Conservation (phyloP, 2,797 vertebrate species). For the Etheostoma nigrum region DNA sequence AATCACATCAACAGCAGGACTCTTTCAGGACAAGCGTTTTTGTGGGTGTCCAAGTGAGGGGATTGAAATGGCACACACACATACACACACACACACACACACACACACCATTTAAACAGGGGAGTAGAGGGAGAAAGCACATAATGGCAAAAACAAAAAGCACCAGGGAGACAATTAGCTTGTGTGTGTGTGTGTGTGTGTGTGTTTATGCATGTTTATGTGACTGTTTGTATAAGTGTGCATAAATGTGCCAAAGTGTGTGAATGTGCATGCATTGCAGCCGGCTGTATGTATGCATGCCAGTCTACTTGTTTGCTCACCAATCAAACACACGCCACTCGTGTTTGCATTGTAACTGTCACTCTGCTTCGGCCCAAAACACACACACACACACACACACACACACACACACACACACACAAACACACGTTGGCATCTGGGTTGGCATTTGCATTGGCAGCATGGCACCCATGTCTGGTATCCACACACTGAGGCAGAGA, state of each 20-base stretch:
- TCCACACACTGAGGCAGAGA: conserved; percentile 70
- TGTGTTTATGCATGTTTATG: conserved; percentile 15
- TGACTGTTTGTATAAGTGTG: conserved; percentile 29
- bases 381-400: conserved; percentile 10
- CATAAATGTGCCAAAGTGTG: conserved; percentile 41
- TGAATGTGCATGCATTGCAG: conserved; percentile 45
- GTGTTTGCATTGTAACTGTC: conserved; percentile 61
- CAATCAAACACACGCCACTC: conserved; percentile 64
- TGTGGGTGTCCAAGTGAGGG: conserved; percentile 74
- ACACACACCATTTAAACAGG: conserved; percentile 74
- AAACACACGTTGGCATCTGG: conserved; percentile 62
- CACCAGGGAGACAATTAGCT: conserved; percentile 76
- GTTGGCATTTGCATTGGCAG: conserved; percentile 76
- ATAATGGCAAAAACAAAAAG: conserved; percentile 70
- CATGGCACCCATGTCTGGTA: conserved; percentile 54
- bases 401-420: not conserved
- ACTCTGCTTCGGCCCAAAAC: conserved; percentile 39
- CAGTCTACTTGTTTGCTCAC: conserved; percentile 70
- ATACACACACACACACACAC: conserved; percentile 29
- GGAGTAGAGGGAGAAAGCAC: conserved; percentile 56
- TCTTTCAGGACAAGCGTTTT: conserved; percentile 76
- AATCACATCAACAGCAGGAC: conserved; percentile 78
- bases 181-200: conserved; percentile 23
- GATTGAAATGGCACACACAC: conserved; percentile 69
- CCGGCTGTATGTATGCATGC: conserved; percentile 45